Percentiles rank a stretch among this genome's conserved stretches.
Conservation (phyloP, 2,888 invertebrate genomes). For the Pollenia griseotomentosa region DNA sequence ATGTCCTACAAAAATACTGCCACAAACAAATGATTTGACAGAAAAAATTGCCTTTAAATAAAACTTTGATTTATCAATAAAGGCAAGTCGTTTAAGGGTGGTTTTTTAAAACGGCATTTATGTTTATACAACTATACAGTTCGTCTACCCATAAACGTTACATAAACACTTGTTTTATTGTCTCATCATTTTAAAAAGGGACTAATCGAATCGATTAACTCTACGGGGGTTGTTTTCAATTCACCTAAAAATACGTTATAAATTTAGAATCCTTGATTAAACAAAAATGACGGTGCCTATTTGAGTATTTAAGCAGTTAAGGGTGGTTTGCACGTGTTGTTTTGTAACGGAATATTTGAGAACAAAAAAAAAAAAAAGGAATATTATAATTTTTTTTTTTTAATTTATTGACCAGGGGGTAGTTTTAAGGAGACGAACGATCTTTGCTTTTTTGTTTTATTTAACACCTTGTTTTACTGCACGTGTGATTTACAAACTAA, state of each 20-base stretch:
- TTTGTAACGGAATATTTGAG: conserved; percentile 53
- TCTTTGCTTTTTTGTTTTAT: conserved; percentile 20
- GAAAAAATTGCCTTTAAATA: background rate
- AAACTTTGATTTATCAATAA: conserved; percentile 29
- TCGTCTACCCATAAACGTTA: conserved; percentile 16
- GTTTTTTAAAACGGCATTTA: conserved; percentile 21
- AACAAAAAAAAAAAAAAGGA: conserved; percentile 10
- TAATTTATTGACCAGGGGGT: conserved; percentile 64
- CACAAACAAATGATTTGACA: background rate
- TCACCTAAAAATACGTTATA: conserved; percentile 50
- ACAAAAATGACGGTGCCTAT: conserved; percentile 8
- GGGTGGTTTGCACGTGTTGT: conserved; percentile 71
- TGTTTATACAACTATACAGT: background rate
- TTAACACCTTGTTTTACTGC: conserved; percentile 46
- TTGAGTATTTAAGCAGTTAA: conserved; percentile 18
- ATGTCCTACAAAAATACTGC: background rate
- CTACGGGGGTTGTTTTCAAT: conserved; percentile 40
- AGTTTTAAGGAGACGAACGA: conserved; percentile 40
- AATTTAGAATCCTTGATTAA: conserved; percentile 28
- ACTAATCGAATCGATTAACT: conserved; percentile 32
- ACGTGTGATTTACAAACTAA: conserved; percentile 53
- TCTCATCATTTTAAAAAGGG: conserved; percentile 21
- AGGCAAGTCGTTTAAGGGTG: conserved; percentile 14
- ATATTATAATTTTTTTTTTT: background rate
- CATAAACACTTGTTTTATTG: conserved; percentile 54